Percentiles rank a stretch among this genome's conserved stretches.
Conservation (phyloP, 2,888 invertebrate species). For the Chymomyza caudatula region DNA sequence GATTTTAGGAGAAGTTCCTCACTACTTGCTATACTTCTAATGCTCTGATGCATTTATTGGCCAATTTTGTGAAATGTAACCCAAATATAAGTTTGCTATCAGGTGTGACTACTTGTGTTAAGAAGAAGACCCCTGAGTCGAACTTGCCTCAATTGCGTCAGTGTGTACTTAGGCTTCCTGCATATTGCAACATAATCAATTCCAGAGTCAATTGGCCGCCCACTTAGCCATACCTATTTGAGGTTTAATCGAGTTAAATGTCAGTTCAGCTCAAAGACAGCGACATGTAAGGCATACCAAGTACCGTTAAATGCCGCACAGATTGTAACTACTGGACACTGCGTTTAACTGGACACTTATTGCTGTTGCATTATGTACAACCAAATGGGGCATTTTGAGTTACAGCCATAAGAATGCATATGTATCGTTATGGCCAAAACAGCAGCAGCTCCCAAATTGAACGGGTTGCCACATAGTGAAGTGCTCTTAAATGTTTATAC, state of each 20-base stretch:
- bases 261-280: conserved; percentile 54
- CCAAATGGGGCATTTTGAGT: conserved; percentile 65
- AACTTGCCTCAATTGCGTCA: background rate
- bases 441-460: conserved; percentile 2
- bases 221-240: conserved; percentile 65
- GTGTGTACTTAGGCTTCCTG: background rate
- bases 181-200: conserved; percentile 36
- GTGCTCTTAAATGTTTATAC: conserved; percentile 42
- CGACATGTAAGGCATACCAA: conserved; percentile 40
- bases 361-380: conserved; percentile 58
- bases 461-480: conserved; percentile 20
- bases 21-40: too few species aligned
- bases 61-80: too few species aligned
- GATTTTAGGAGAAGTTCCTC: too few species aligned
- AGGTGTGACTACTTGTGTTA: too few species aligned
- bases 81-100: too few species aligned
- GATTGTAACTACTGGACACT: conserved; percentile 16
- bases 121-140: too few species aligned
- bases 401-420: conserved; percentile 56
- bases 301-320: conserved; percentile 28
- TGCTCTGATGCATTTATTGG: too few species aligned
- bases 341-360: background rate
- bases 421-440: conserved; percentile 44
- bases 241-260: conserved; percentile 72
- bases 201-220: conserved; percentile 54